Percentiles rank a stretch among this genome's conserved stretches.
Conservation (phyloP, 2,888 invertebrate genomes). For the Acleris literana region DNA sequence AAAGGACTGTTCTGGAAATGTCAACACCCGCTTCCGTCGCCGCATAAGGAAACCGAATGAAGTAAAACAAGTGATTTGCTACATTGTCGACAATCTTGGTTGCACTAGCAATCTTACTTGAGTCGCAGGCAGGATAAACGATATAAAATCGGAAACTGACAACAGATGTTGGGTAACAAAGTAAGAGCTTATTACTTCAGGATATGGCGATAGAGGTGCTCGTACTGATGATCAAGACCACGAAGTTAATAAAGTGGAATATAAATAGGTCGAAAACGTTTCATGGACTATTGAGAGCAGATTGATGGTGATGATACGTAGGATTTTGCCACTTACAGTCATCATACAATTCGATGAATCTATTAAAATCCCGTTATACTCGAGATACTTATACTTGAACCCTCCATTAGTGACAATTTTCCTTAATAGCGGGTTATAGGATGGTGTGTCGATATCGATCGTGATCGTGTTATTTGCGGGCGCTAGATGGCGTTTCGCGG, state of each 20-base stretch:
- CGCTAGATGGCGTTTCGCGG: constrained; percentile 74
- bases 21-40: constrained; percentile 67
- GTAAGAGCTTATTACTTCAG: constrained; percentile 1
- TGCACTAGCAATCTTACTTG: constrained; percentile 25
- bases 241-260: too few species aligned
- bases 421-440: constrained; percentile 34
- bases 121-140: constrained; percentile 27
- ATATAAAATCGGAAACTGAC: constrained; percentile 33
- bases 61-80: constrained; percentile 66
- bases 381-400: constrained; percentile 6
- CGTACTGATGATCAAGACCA: too few species aligned
- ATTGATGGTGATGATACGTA: too few species aligned
- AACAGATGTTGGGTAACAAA: constrained; percentile 29
- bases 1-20: constrained; percentile 75
- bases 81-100: constrained; percentile 50
- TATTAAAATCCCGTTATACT: neutral
- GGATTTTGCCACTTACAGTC: too few species aligned
- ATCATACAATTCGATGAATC: neutral
- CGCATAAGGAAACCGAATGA: constrained; percentile 66
- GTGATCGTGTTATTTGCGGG: constrained; percentile 72
- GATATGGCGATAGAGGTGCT: neutral
- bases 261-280: too few species aligned
- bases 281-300: too few species aligned
- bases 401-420: constrained; percentile 34
- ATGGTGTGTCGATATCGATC: constrained; percentile 59